Evolutionary conservation across 1,140 invertebrate genomes (phyloP).

Genomic region (Cardiocondyla obscurior): DNA sequence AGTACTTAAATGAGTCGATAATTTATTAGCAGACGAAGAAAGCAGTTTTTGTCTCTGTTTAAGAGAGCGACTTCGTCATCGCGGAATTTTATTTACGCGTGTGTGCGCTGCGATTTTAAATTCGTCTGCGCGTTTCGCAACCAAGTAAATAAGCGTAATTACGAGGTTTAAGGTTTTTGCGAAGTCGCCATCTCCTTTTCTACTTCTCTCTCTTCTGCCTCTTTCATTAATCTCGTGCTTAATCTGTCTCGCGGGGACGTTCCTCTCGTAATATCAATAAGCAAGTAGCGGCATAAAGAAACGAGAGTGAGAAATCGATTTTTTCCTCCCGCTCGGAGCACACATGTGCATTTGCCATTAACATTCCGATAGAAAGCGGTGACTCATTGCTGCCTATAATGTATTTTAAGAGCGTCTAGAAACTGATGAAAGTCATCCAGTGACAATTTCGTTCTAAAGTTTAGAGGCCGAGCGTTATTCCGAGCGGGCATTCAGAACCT

Average conservation of each 20-base stretch:
- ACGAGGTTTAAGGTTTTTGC: conserved; percentile 30
- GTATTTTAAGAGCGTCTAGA: conserved; percentile 62
- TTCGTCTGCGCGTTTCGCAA: conserved; percentile 36
- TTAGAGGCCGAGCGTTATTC: not conserved
- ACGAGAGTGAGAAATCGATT: conserved; percentile 32
- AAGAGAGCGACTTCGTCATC: conserved; percentile 18
- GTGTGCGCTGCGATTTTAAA: conserved; percentile 23
- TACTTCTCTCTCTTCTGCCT: not conserved
- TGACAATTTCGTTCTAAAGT: conserved; percentile 37
- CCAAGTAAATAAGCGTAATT: conserved; percentile 38
- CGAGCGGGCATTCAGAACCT: no score
- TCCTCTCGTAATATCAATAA: conserved; percentile 29
- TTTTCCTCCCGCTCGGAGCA: conserved; percentile 34
- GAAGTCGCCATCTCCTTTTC: not conserved
- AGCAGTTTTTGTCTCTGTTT: conserved; percentile 18
- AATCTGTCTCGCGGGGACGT: not conserved
- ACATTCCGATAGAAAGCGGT: conserved; percentile 68
- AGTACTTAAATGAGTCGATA: not conserved
- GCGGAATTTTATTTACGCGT: conserved; percentile 10
- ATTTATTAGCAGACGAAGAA: not conserved
- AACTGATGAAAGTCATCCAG: conserved; percentile 53
- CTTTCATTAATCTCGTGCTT: conserved; percentile 23
- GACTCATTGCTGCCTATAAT: conserved; percentile 56
- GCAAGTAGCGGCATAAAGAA: not conserved
- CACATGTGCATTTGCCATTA: conserved; percentile 59